Percentiles rank a stretch among this genome's conserved stretches.
Evolutionary conservation across 2,797 vertebrate genomes (phyloP).

Genomic region (Furcifer pardalis): DNA sequence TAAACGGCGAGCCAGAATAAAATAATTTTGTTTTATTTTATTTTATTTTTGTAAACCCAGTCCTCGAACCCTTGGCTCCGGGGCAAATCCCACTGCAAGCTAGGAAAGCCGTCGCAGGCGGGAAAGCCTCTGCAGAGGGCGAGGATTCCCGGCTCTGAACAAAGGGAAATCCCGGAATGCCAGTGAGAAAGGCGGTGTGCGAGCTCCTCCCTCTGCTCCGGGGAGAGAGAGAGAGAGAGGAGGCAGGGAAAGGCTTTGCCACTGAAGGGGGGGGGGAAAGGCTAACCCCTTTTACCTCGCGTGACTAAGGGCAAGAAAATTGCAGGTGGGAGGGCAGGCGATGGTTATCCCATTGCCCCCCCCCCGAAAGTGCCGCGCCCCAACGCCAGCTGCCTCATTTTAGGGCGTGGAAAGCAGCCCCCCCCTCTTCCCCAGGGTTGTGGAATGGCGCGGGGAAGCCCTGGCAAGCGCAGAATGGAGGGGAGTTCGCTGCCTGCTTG

Average conservation of each 20-base stretch:
- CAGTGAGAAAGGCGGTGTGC: background rate
- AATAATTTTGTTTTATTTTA: no score
- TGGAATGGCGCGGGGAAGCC: conserved; percentile 24
- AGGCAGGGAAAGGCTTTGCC: background rate
- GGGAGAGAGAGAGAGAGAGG: background rate
- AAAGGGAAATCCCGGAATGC: conserved; percentile 40
- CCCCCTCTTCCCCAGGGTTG: background rate
- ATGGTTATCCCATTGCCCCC: no score
- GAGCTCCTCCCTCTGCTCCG: background rate
- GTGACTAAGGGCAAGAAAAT: background rate
- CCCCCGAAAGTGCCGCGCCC: background rate
- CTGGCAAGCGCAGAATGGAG: background rate
- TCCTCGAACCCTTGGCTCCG: background rate
- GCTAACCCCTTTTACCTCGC: background rate
- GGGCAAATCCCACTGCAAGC: background rate
- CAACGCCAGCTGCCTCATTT: background rate
- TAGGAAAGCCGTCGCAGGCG: background rate
- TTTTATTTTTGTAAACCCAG: background rate
- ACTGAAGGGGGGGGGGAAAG: background rate
- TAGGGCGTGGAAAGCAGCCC: background rate
- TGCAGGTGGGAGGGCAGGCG: background rate
- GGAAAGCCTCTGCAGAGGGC: background rate
- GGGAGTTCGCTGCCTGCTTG: background rate
- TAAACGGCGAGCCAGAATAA: background rate
- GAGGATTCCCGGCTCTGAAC: conserved; percentile 38